phyloP scores from a whole-genome alignment of 1,140 invertebrate genomes.

The Drosophila ambigua region DNA sequence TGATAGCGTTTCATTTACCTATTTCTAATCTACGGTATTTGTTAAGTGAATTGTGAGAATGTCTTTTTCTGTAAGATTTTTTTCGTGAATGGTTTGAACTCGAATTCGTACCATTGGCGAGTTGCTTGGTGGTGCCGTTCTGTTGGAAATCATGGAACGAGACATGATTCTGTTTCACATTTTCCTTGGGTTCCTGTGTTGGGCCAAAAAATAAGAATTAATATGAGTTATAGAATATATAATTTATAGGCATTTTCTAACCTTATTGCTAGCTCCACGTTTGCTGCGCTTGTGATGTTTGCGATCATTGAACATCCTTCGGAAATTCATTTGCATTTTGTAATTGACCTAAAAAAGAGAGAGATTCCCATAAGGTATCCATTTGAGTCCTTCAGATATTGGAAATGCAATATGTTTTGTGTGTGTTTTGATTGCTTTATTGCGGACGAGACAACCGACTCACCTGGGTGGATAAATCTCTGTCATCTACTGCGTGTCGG shows the following conservation, averaged over 20 bases:
- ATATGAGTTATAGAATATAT: neutral
- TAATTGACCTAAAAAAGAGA: slow-evolving; percentile 90
- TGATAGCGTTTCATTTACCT: slow-evolving; percentile 80
- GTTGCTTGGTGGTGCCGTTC: slow-evolving; percentile 93
- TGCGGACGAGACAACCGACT: slow-evolving; percentile 45
- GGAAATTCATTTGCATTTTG: slow-evolving; percentile 95
- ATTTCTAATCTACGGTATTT: slow-evolving; percentile 85
- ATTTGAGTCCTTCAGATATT: neutral
- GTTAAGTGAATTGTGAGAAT: slow-evolving; percentile 84
- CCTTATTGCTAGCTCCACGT: slow-evolving; percentile 89
- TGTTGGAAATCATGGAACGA: slow-evolving; percentile 94
- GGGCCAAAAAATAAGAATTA: slow-evolving; percentile 14
- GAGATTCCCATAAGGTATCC: neutral
- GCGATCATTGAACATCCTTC: slow-evolving; percentile 91
- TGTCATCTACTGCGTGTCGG: slow-evolving; percentile 94
- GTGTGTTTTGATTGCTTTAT: neutral
- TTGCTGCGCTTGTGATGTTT: slow-evolving; percentile 93
- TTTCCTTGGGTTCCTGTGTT: slow-evolving; percentile 82
- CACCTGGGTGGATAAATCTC: slow-evolving; percentile 91
- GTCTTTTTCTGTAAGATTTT: slow-evolving; percentile 84
- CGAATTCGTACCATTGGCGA: slow-evolving; percentile 92
- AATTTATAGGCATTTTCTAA: slow-evolving; percentile 57
- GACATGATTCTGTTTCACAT: slow-evolving; percentile 91
- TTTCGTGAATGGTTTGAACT: slow-evolving; percentile 82
- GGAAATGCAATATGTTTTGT: neutral